Evolutionary conservation across 2,113 vertebrate genomes (phyloP).

Genomic region (Emydocephalus ijimae): DNA sequence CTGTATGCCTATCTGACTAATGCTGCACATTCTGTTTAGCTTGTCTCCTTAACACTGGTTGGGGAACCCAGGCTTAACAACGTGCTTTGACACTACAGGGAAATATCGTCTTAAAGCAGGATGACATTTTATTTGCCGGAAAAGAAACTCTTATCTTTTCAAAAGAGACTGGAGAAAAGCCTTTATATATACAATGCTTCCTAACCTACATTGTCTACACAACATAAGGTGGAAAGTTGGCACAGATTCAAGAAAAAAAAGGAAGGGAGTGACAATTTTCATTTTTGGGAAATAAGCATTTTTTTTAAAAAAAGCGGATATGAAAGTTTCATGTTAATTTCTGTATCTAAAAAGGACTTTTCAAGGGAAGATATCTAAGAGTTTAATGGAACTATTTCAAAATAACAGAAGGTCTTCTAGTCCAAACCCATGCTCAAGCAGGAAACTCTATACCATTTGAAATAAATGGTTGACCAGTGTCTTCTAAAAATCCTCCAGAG

Average conservation of each 20-base stretch:
- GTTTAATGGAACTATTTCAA: not conserved
- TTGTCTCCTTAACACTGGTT: too few relatives aligned
- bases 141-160: not conserved
- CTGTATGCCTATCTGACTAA: too few relatives aligned
- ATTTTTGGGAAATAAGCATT: not conserved
- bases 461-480: not conserved
- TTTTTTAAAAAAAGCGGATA: not conserved
- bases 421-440: not conserved
- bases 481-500: not conserved
- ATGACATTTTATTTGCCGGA: slow-evolving; percentile 36
- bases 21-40: too few relatives aligned
- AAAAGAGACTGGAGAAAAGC: not conserved
- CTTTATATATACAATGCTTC: not conserved
- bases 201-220: not conserved
- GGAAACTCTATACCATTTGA: not conserved
- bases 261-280: not conserved
- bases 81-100: slow-evolving; percentile 4
- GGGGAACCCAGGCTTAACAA: too few relatives aligned
- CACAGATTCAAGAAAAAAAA: not conserved
- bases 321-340: not conserved
- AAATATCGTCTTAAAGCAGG: slow-evolving; percentile 35
- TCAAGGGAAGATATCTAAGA: not conserved
- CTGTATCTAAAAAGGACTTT: not conserved
- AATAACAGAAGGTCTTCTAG: not conserved
- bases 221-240: not conserved